A percentile compares a stretch with the other conserved stretches of the same genome.
These are phyloP conservation scores for Toxonevra muliebris DNA, from an alignment of 2,888 invertebrate genomes.

Conservation along the genomic window DNA sequence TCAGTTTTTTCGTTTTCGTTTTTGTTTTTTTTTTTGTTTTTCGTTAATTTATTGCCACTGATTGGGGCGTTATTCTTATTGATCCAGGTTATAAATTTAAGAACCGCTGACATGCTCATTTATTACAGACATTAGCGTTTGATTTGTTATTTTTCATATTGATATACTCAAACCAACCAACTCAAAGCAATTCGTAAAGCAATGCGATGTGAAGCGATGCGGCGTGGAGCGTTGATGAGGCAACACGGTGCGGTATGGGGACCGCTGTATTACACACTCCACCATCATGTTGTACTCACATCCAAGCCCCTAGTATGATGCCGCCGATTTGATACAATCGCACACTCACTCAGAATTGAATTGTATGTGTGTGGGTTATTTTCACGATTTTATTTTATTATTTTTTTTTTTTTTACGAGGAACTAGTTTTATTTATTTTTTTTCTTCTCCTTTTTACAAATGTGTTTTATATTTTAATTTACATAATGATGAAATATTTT, in stretches of 20 bases:
- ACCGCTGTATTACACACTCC: no score
- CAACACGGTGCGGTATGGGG: neutral
- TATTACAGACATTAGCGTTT: conserved; percentile 39
- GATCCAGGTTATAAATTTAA: conserved; percentile 46
- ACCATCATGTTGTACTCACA: no score
- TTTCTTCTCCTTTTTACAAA: neutral
- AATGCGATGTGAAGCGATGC: conserved; percentile 4
- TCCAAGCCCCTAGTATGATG: no score
- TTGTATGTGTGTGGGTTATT: conserved; percentile 11
- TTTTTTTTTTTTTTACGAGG: neutral
- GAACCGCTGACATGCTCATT: conserved; percentile 31
- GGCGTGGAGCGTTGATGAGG: conserved; percentile 1
- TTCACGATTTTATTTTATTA: neutral
- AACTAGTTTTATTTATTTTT: neutral
- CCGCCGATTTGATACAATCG: no score
- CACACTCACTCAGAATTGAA: no score
- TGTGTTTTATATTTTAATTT: neutral
- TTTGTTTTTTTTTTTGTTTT: conserved; percentile 9
- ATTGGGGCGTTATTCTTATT: conserved; percentile 44
- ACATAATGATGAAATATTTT: conserved; percentile 19
- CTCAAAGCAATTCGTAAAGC: neutral
- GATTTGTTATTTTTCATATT: conserved; percentile 44
- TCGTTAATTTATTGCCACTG: conserved; percentile 42
- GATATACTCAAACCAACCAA: conserved; percentile 33
- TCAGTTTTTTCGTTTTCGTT: neutral